These are phyloP conservation scores for Porites rus DNA, from an alignment of 92 coral and sea anemone species.

Conservation along the genomic window DNA sequence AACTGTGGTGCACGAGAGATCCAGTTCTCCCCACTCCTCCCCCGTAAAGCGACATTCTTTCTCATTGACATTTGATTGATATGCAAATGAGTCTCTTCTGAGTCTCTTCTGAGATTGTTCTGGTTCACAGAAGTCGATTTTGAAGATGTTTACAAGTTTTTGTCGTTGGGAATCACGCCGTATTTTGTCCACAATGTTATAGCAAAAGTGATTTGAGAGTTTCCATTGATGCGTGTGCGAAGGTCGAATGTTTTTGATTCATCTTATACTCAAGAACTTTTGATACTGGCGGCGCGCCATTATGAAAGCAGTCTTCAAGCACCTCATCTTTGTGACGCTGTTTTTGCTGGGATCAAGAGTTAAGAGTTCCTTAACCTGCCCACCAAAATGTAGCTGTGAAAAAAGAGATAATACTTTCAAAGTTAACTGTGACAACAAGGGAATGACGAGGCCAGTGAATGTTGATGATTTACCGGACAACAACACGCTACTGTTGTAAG, in stretches of 20 bases:
- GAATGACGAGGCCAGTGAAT: conserved; percentile 15
- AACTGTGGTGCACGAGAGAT: no score
- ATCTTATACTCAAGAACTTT: not conserved
- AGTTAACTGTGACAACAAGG: conserved; percentile 18
- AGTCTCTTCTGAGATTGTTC: not conserved
- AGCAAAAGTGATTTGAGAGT: not conserved
- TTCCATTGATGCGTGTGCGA: conserved; percentile 2
- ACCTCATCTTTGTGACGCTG: conserved; percentile 40
- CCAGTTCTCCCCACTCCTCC: not conserved
- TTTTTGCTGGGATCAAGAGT: conserved; percentile 25
- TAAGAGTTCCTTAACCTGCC: conserved; percentile 20
- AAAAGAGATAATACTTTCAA: not conserved
- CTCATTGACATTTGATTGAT: not conserved
- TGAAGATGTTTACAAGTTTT: conserved; percentile 8
- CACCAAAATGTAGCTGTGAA: conserved; percentile 19
- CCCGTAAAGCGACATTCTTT: not conserved
- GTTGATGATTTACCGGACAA: conserved; percentile 29
- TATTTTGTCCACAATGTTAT: conserved; percentile 6
- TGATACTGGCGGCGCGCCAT: conserved; percentile 18
- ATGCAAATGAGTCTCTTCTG: conserved; percentile 39
- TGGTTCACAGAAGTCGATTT: not conserved
- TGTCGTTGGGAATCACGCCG: not conserved
- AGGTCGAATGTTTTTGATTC: not conserved
- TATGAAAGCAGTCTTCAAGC: conserved; percentile 21
- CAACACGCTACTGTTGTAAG: conserved; percentile 36